These are phyloP conservation scores for Diabrotica undecimpunctata DNA, from an alignment of 1,140 invertebrate species.

Conservation along the genomic window DNA sequence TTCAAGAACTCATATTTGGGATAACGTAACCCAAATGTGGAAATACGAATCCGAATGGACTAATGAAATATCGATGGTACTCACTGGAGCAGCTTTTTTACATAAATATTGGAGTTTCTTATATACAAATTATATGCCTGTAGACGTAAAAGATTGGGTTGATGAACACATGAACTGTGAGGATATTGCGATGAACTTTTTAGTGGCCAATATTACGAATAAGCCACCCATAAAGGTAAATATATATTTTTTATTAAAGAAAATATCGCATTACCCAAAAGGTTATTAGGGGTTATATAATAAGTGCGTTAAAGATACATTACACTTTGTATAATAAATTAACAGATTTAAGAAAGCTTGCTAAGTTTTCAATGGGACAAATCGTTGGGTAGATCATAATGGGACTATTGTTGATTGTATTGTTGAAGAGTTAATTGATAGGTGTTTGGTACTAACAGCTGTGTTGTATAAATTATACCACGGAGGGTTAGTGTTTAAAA, in stretches of 20 bases:
- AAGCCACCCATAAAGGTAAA: constrained; percentile 89
- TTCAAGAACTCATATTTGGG: constrained; percentile 84
- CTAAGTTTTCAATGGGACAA: too few species aligned
- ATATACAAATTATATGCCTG: constrained; percentile 79
- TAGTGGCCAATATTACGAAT: constrained; percentile 84
- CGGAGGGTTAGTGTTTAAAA: too few species aligned
- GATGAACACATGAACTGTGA: constrained; percentile 93
- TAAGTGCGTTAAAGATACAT: too few species aligned
- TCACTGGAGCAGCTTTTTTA: constrained; percentile 91
- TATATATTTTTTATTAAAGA: neutral
- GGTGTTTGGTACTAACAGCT: too few species aligned
- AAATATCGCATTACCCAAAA: too few species aligned
- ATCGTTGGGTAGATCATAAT: too few species aligned
- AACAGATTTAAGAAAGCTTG: too few species aligned
- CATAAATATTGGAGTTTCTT: constrained; percentile 91
- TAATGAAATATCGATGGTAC: constrained; percentile 88
- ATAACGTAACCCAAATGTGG: constrained; percentile 78
- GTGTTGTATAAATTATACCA: too few species aligned
- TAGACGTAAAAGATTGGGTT: constrained; percentile 70
- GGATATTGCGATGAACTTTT: constrained; percentile 93
- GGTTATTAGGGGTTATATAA: too few species aligned
- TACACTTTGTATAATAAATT: too few species aligned
- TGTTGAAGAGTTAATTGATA: too few species aligned
- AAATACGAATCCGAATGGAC: constrained; percentile 94
- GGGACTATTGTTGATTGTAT: too few species aligned